Evolutionary conservation across 2,797 vertebrate species (phyloP).

Genomic region (Tachyglossus aculeatus): DNA sequence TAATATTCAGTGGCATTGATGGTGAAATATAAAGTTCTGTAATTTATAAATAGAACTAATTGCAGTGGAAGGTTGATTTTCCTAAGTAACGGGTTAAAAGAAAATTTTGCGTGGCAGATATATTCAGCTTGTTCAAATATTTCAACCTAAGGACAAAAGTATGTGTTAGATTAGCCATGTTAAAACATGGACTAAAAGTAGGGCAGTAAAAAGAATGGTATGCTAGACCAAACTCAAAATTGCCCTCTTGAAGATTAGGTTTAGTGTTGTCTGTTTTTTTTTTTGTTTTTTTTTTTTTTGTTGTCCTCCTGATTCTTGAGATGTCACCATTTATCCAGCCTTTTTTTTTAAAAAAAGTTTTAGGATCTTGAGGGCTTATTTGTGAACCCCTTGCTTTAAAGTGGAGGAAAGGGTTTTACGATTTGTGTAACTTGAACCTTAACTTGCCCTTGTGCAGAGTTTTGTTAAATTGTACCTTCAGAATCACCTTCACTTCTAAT

Average conservation of each 20-base stretch:
- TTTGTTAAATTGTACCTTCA: neutral
- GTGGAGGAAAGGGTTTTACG: neutral
- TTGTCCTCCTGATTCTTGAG: too few relatives aligned
- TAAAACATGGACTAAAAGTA: slow-evolving; percentile 10
- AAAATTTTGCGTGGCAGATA: neutral
- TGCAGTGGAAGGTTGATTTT: neutral
- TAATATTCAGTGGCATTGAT: neutral
- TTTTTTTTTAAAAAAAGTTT: too few relatives aligned
- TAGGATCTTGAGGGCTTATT: neutral
- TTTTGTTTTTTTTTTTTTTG: too few relatives aligned
- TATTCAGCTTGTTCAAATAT: neutral
- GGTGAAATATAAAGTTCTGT: neutral
- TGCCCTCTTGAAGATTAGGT: too few relatives aligned
- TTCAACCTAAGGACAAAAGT: neutral
- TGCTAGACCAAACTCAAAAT: too few relatives aligned
- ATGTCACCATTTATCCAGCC: too few relatives aligned
- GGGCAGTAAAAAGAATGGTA: too few relatives aligned
- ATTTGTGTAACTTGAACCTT: neutral
- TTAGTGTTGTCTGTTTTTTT: too few relatives aligned
- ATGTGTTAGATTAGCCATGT: neutral
- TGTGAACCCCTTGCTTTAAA: neutral
- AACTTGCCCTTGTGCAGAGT: neutral
- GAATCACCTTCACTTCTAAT: neutral
- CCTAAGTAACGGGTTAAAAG: neutral
- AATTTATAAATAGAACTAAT: neutral